phyloP scores from a whole-genome alignment of 2,113 vertebrate species.

The Mustela lutreola region DNA sequence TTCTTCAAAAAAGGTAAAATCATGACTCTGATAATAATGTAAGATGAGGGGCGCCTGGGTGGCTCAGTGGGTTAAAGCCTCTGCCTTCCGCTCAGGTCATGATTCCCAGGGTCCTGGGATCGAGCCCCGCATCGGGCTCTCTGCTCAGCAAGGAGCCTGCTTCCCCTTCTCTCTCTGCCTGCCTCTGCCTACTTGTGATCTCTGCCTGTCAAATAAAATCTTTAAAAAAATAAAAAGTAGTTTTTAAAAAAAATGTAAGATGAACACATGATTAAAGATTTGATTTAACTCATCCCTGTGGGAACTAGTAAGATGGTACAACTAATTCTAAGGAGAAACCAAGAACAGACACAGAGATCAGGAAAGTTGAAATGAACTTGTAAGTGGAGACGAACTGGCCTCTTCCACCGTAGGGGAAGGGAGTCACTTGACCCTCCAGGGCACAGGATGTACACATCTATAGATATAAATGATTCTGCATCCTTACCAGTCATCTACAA shows the following conservation, averaged over 20 bases:
- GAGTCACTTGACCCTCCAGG: background rate
- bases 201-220: too few relatives aligned
- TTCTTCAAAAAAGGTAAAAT: background rate
- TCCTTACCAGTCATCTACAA: too few relatives aligned
- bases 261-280: background rate
- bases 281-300: background rate
- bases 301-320: background rate
- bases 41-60: background rate
- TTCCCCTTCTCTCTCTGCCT: too few relatives aligned
- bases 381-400: background rate
- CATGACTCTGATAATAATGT: background rate
- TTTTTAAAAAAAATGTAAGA: background rate
- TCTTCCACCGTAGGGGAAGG: background rate
- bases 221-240: too few relatives aligned
- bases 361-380: background rate
- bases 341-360: background rate
- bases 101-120: too few relatives aligned
- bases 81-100: too few relatives aligned
- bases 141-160: too few relatives aligned
- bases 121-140: too few relatives aligned
- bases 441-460: background rate
- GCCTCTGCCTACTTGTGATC: too few relatives aligned
- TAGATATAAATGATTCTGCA: background rate
- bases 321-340: slow-evolving; percentile 1
- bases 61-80: too few relatives aligned